Evolutionary conservation across 2,888 invertebrate genomes (phyloP).

Genomic region (Stomorhina lunata): DNA sequence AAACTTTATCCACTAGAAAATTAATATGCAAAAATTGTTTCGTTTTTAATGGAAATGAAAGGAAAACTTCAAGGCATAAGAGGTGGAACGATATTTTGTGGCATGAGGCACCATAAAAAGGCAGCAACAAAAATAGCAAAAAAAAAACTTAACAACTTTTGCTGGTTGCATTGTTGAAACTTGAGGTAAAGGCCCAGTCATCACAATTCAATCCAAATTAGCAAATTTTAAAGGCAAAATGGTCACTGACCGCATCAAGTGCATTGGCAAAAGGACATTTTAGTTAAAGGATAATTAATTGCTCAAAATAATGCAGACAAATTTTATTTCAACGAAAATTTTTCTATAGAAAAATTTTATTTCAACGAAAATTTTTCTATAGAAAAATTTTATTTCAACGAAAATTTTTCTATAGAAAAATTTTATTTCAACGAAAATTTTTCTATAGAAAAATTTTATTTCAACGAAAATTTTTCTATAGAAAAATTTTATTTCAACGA

Average conservation of each 20-base stretch:
- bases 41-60: slow-evolving; percentile 60
- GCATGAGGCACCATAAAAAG: slow-evolving; percentile 41
- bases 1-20: slow-evolving; percentile 44
- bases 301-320: too few species aligned
- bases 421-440: too few species aligned
- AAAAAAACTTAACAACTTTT: background rate
- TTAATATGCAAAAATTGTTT: slow-evolving; percentile 60
- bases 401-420: too few species aligned
- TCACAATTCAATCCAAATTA: background rate
- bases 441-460: too few species aligned
- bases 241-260: slow-evolving; percentile 74
- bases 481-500: too few species aligned
- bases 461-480: too few species aligned
- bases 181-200: slow-evolving; percentile 19
- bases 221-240: slow-evolving; percentile 26
- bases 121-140: slow-evolving; percentile 44
- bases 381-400: too few species aligned
- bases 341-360: too few species aligned
- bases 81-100: background rate
- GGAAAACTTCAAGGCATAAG: slow-evolving; percentile 55
- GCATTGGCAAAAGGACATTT: slow-evolving; percentile 64
- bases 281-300: background rate
- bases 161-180: slow-evolving; percentile 6
- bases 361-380: too few species aligned
- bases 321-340: too few species aligned